Base-by-base conservation (phyloP, 1,140 invertebrate genomes). In the Papilio glaucus region DNA sequence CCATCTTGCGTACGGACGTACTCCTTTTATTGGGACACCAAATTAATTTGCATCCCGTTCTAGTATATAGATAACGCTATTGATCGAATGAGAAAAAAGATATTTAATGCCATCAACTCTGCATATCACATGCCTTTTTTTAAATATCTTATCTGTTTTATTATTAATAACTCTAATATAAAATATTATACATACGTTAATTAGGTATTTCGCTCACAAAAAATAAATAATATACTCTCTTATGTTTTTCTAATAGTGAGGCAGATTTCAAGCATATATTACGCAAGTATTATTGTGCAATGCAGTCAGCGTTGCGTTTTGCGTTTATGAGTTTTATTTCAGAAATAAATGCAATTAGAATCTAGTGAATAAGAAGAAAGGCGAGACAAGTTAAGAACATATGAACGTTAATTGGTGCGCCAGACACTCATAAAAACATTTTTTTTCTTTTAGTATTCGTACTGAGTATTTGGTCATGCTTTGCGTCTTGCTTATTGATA, bases 1-100 rank as follows among this genome's bases (percentile, higher is more conserved):
- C 88, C 89, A 92, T 91, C 83, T 87, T 88, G 82, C 75, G 83
- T 86, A 77, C 82, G 80, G 79, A 86, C 82, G 84, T 83, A 88
- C 79, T 86, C 77, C 80, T 88, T 88, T 89, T 86, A 87, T 89
- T 88, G 75, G 86, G 82, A 84, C 83, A 82, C 81, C 71, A 77
- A 83, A 89, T 80, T 85, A 84, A 78, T 82, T 67, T 77, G 53
- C 78, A 75, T 86, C 87, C 76, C 83, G 73, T 79, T 89, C 78
- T 72, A 26, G 49, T 78, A 77, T 72, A 60, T 71, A 69, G 24
- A 73, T 72, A 39, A 72, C 26, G 26, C 57, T 57, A 62, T 41
- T 15, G 71, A 68, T 72, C 57, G 75, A 87, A 75, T 80, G 80
- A 87, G 84, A 85, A 65, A 65, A 39, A 63, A 63, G n/a, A 63